A percentile compares a stretch with the other conserved stretches of the same genome.
Evolutionary conservation across 1,140 invertebrate species (phyloP).

Genomic region (Gryllus bimaculatus): DNA sequence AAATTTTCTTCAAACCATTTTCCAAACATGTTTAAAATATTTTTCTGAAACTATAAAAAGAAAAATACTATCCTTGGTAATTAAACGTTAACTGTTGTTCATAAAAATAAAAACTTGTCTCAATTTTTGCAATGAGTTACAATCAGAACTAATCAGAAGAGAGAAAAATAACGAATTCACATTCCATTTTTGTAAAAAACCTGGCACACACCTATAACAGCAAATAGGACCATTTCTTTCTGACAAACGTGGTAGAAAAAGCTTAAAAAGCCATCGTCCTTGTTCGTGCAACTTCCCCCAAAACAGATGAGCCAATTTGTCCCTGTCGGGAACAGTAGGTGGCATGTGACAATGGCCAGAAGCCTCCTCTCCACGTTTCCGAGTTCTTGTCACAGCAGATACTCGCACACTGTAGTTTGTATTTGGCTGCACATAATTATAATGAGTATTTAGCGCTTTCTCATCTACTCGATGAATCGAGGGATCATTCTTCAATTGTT

Average conservation of each 20-base stretch:
- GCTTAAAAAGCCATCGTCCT: conserved; percentile 56
- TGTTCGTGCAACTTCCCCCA: conserved; percentile 62
- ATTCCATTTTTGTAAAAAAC: too few species aligned
- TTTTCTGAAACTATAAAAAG: too few species aligned
- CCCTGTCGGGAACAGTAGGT: conserved; percentile 54
- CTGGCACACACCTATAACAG: conserved; percentile 51
- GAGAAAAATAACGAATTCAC: too few species aligned
- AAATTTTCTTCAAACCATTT: too few species aligned
- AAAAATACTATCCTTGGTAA: too few species aligned
- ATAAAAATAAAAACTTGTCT: too few species aligned
- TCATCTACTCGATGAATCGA: conserved; percentile 48
- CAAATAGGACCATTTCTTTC: conserved; percentile 81
- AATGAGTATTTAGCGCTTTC: conserved; percentile 40
- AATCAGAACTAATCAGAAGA: too few species aligned
- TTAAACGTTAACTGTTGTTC: too few species aligned
- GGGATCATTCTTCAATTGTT: conserved; percentile 46
- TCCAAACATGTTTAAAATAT: too few species aligned
- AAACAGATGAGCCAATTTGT: conserved; percentile 47
- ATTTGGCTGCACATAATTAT: conserved; percentile 59
- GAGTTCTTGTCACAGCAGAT: conserved; percentile 57
- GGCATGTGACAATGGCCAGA: conserved; percentile 53
- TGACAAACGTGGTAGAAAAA: conserved; percentile 60
- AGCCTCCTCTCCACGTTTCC: conserved; percentile 53
- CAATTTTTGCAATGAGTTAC: too few species aligned
- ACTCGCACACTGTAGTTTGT: conserved; percentile 61